These are phyloP conservation scores for Lophochroa leadbeateri DNA, from an alignment of 2,113 vertebrate genomes.

Conservation along the genomic window DNA sequence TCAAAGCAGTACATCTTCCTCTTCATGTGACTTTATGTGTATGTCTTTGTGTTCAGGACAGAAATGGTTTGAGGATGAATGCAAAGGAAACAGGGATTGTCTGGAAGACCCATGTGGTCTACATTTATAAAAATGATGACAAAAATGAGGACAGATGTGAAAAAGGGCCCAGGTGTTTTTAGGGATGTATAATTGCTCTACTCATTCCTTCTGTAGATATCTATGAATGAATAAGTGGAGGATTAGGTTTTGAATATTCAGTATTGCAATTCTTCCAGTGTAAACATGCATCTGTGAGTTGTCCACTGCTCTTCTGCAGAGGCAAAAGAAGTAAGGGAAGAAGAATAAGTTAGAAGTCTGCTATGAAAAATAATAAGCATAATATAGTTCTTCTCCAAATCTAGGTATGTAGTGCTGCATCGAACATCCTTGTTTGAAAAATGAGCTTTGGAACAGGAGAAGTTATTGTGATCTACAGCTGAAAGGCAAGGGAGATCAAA, in stretches of 20 bases:
- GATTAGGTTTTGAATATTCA: background rate
- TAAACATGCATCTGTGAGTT: background rate
- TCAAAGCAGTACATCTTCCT: background rate
- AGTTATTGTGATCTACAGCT: background rate
- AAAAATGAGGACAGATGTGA: background rate
- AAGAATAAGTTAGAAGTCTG: background rate
- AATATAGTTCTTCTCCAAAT: background rate
- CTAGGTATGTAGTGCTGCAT: background rate
- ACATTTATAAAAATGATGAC: conserved; percentile 1
- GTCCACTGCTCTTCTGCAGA: background rate
- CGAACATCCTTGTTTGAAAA: background rate
- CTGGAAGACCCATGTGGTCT: background rate
- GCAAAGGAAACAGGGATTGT: conserved; percentile 11
- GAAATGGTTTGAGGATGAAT: background rate
- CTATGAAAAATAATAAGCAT: background rate
- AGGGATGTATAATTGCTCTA: background rate
- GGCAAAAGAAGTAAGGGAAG: background rate
- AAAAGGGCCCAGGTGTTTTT: background rate
- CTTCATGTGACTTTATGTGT: background rate
- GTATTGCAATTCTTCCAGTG: background rate
- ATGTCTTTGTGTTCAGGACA: background rate
- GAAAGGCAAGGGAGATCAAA: background rate
- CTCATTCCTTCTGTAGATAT: background rate
- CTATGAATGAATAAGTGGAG: background rate
- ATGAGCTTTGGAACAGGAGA: background rate